These are phyloP conservation scores for Ameiurus melas DNA, from an alignment of 2,113 vertebrate species.

Conservation along the genomic window DNA sequence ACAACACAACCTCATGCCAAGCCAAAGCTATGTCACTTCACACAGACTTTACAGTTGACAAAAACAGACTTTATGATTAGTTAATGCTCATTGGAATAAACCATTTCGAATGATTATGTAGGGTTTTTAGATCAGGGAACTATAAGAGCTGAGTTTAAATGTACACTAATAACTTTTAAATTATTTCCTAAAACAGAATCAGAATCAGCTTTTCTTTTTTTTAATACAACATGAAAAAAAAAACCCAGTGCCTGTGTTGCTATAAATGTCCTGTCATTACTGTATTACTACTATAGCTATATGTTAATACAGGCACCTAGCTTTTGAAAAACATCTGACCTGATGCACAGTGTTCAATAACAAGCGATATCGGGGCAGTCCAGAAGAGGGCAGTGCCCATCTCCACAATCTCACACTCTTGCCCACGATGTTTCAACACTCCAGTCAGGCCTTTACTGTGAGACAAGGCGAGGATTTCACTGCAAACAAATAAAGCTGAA, in stretches of 20 bases:
- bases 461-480: slow-evolving; percentile 19
- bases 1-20: background rate
- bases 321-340: background rate
- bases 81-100: background rate
- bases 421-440: background rate
- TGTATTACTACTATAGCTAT: background rate
- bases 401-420: slow-evolving; percentile 54
- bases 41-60: background rate
- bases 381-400: slow-evolving; percentile 75
- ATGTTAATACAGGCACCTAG: background rate
- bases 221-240: background rate
- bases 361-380: slow-evolving; percentile 44
- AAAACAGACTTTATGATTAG: background rate
- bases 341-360: background rate
- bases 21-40: background rate
- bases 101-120: background rate
- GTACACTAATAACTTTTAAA: background rate
- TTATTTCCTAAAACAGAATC: background rate
- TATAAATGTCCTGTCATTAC: background rate
- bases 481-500: slow-evolving; percentile 38
- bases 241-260: too few relatives aligned
- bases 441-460: background rate
- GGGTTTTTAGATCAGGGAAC: background rate
- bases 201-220: background rate
- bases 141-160: background rate